phyloP scores from a whole-genome alignment of 2,113 vertebrate species.

The Coptodon rendalli region DNA sequence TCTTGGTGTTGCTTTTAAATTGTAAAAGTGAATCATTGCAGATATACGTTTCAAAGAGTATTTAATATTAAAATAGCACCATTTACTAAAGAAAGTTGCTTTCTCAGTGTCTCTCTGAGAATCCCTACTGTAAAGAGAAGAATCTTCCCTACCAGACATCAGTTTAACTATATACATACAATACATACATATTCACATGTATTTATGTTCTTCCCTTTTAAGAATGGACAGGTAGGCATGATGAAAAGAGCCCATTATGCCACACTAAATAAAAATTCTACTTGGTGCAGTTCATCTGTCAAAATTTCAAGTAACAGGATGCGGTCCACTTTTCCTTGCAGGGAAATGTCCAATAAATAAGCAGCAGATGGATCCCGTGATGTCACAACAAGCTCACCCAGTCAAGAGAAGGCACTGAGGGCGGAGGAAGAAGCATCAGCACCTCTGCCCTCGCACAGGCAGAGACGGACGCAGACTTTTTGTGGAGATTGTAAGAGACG shows the following conservation, averaged over 20 bases:
- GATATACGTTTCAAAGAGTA: neutral
- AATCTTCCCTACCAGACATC: neutral
- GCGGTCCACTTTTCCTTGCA: neutral
- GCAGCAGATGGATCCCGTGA: neutral
- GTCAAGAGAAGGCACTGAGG: conserved; percentile 59
- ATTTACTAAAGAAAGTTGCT: conserved; percentile 8
- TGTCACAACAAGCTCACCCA: conserved; percentile 18
- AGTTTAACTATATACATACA: neutral
- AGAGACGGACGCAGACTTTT: neutral
- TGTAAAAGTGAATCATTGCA: neutral
- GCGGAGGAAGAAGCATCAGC: conserved; percentile 24
- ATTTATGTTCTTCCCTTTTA: conserved; percentile 8
- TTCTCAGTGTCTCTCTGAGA: neutral
- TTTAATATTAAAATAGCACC: conserved; percentile 49
- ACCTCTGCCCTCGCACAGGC: neutral
- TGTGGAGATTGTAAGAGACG: neutral
- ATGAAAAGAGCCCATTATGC: neutral
- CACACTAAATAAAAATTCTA: neutral
- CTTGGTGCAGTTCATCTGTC: neutral
- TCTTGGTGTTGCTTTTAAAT: neutral
- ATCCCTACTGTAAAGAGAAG: neutral
- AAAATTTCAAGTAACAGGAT: conserved; percentile 51
- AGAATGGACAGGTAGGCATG: neutral
- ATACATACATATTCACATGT: conserved; percentile 4
- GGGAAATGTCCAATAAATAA: conserved; percentile 13